Percentiles rank a stretch among this genome's conserved stretches.
Evolutionary conservation across 2,888 invertebrate genomes (phyloP).

Genomic region (Trachelus tabidus): DNA sequence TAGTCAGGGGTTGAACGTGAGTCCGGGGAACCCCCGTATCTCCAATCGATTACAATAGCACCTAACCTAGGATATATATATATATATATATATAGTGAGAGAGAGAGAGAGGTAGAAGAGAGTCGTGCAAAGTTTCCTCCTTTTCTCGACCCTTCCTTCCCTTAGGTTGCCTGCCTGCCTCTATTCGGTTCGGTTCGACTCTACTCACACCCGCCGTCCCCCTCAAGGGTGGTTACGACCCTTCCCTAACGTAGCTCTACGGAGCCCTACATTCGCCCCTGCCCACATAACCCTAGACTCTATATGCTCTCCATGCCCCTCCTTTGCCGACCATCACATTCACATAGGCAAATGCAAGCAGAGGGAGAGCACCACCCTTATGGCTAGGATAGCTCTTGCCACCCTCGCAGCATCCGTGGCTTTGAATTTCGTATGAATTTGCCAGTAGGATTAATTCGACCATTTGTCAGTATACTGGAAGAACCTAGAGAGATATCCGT

Average conservation of each 20-base stretch:
- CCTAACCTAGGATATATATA: constrained; percentile 49
- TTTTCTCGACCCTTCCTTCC: constrained; percentile 30
- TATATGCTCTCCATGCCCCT: neutral
- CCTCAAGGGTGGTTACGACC: neutral
- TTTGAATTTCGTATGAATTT: constrained; percentile 18
- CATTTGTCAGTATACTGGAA: constrained; percentile 6
- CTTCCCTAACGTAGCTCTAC: neutral
- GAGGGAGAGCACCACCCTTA: neutral
- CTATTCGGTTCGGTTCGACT: neutral
- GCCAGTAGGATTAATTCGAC: constrained; percentile 17
- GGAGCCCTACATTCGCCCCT: neutral
- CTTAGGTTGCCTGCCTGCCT: neutral
- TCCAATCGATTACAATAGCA: constrained; percentile 58
- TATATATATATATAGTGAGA: constrained; percentile 10
- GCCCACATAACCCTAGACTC: neutral
- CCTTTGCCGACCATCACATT: neutral
- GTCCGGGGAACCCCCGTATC: constrained; percentile 51
- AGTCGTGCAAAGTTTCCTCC: constrained; percentile 42
- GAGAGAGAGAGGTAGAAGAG: constrained; percentile 39
- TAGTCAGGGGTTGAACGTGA: constrained; percentile 37
- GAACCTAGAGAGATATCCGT: neutral
- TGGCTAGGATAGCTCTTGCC: constrained; percentile 2
- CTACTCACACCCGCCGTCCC: constrained; percentile 1
- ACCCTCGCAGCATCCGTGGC: constrained; percentile 15
- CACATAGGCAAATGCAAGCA: neutral